A percentile compares a stretch with the other conserved stretches of the same genome.
These are phyloP conservation scores for Sarcophaga rosellei DNA, from an alignment of 2,888 invertebrate genomes.

Conservation along the genomic window DNA sequence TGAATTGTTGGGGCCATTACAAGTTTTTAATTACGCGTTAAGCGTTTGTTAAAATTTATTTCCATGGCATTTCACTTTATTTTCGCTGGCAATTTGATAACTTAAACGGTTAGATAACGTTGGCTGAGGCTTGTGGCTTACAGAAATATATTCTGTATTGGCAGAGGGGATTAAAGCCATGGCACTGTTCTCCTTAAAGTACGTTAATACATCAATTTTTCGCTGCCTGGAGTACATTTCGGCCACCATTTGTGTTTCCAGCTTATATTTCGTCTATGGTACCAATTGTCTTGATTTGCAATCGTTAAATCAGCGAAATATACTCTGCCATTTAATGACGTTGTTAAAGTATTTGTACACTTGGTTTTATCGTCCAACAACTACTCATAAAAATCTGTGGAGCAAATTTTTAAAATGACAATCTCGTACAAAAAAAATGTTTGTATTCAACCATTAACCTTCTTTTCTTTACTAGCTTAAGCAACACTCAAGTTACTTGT, in stretches of 20 bases:
- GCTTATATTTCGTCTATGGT: not conserved
- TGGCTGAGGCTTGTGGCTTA: not conserved
- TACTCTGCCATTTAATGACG: slow-evolving; percentile 43
- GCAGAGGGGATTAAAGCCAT: not conserved
- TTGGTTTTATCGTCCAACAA: slow-evolving; percentile 1
- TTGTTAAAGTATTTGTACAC: slow-evolving; percentile 30
- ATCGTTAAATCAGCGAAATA: slow-evolving; percentile 55
- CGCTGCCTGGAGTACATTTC: slow-evolving; percentile 17
- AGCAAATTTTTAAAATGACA: not conserved
- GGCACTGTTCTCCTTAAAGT: not conserved
- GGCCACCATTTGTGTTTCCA: not conserved
- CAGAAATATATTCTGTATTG: no score
- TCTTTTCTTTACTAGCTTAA: not conserved
- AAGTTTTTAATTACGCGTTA: slow-evolving; percentile 66
- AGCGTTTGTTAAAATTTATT: slow-evolving; percentile 54
- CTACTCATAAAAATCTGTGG: not conserved
- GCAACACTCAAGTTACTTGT: not conserved
- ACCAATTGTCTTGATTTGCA: slow-evolving; percentile 52
- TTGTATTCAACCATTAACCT: slow-evolving; percentile 50
- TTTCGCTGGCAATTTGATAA: not conserved
- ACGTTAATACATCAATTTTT: slow-evolving; percentile 22
- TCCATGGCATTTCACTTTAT: not conserved
- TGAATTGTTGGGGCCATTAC: slow-evolving; percentile 42
- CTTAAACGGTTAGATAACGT: slow-evolving; percentile 15
- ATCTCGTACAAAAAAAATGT: not conserved